phyloP scores from a whole-genome alignment of 1,140 invertebrate species.

The Drosophila azteca region DNA sequence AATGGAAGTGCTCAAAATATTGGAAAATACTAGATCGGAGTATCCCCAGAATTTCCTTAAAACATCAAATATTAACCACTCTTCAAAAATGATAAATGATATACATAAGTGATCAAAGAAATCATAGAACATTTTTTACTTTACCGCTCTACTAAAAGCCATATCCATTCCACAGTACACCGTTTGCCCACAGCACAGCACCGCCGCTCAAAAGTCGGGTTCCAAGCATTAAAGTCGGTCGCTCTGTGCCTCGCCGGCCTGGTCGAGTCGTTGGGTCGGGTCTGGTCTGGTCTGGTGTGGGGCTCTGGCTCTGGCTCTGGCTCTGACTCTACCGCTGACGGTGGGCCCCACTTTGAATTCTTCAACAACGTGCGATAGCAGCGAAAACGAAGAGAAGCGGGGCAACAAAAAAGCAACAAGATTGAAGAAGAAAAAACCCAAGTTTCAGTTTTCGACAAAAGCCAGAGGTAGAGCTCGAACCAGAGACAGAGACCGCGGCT shows the following conservation, averaged over 20 bases:
- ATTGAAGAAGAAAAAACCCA: conserved; percentile 46
- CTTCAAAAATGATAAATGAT: too few relatives aligned
- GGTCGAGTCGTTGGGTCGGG: conserved; percentile 42
- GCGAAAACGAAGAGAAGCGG: conserved; percentile 31
- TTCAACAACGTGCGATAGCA: conserved; percentile 67
- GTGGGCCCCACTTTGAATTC: conserved; percentile 71
- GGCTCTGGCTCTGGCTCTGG: conserved; percentile 1
- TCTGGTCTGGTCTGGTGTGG: conserved; percentile 15
- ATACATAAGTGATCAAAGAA: too few relatives aligned
- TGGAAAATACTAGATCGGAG: too few relatives aligned
- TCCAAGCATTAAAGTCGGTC: conserved; percentile 77
- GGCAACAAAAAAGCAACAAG: conserved; percentile 25
- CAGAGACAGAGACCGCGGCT: conserved; percentile 1
- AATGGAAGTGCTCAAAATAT: too few relatives aligned
- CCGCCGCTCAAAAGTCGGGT: conserved; percentile 57
- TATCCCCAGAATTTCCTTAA: too few relatives aligned
- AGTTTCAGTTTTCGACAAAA: conserved; percentile 73
- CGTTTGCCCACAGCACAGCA: conserved; percentile 20
- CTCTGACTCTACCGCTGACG: conserved; percentile 25
- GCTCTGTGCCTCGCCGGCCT: conserved; percentile 39
- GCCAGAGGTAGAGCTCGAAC: conserved; percentile 17
- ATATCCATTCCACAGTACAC: conserved; percentile 53
- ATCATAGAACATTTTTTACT: too few relatives aligned
- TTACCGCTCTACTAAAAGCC: neutral
- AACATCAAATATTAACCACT: too few relatives aligned